Evolutionary conservation across 2,113 vertebrate genomes (phyloP).

Genomic region (Larimichthys crocea): DNA sequence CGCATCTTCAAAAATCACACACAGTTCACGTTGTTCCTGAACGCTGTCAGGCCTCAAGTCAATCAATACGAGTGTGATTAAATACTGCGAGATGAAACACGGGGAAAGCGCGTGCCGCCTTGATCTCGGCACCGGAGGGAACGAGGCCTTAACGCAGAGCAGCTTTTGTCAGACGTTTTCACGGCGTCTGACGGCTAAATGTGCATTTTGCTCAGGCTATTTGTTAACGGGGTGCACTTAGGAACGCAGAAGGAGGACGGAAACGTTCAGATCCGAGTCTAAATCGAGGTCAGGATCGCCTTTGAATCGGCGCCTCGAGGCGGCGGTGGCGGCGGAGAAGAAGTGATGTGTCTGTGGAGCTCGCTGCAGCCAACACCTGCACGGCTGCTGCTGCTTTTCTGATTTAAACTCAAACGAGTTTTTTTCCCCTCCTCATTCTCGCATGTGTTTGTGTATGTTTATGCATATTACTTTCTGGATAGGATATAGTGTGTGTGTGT

Average conservation of each 20-base stretch:
- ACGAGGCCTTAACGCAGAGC: background rate
- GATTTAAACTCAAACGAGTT: background rate
- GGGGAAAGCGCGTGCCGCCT: background rate
- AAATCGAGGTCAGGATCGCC: background rate
- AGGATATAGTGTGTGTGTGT: constrained; percentile 15
- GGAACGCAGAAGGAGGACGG: background rate
- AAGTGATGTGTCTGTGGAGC: background rate
- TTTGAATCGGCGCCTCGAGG: background rate
- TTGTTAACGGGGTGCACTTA: background rate
- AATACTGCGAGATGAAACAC: background rate
- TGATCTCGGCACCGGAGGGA: background rate
- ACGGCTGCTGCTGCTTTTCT: background rate
- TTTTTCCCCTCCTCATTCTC: background rate
- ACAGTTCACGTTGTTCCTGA: background rate
- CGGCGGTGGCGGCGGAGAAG: no score
- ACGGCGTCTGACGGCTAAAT: background rate
- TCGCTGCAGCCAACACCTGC: no score
- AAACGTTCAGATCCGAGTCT: background rate
- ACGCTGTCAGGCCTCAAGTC: background rate
- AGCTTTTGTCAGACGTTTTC: background rate
- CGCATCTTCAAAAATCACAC: background rate
- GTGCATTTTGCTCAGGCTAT: background rate
- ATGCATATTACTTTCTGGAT: constrained; percentile 54
- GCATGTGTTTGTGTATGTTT: constrained; percentile 57
- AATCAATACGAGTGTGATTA: background rate